These are phyloP conservation scores for Eristalis pertinax DNA, from an alignment of 2,888 invertebrate genomes.

Conservation along the genomic window DNA sequence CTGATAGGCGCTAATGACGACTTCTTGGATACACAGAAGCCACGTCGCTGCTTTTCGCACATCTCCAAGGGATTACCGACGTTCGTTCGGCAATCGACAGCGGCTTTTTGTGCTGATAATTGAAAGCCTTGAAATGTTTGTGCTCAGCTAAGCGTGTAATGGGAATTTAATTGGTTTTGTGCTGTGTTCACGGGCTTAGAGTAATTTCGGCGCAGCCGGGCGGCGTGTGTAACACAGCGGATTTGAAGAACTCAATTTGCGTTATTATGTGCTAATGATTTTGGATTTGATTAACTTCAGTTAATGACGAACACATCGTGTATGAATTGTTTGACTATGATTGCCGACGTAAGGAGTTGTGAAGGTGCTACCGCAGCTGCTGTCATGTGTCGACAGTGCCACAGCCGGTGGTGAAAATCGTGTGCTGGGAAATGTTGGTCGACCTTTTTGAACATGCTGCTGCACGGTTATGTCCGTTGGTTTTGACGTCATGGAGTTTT, in stretches of 20 bases:
- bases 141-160: conserved; percentile 37
- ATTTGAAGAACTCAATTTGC: conserved; percentile 15
- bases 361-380: not conserved
- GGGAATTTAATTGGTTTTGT: conserved; percentile 41
- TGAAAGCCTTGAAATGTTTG: conserved; percentile 38
- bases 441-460: too few relatives aligned
- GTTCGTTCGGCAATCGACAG: not conserved
- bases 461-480: too few relatives aligned
- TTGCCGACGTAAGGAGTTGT: too few relatives aligned
- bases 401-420: too few relatives aligned
- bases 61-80: not conserved
- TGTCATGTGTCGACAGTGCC: too few relatives aligned
- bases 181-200: not conserved
- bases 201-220: not conserved
- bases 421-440: too few relatives aligned
- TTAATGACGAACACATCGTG: not conserved
- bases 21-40: not conserved
- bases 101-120: conserved; percentile 14
- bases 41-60: not conserved
- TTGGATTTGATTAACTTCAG: conserved; percentile 17
- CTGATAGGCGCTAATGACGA: conserved; percentile 15
- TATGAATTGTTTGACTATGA: not conserved
- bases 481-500: too few relatives aligned
- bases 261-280: conserved; percentile 31
- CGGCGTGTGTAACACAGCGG: not conserved